Conservation (phyloP, 2,888 invertebrate genomes). For the Yponomeuta evonymella region DNA sequence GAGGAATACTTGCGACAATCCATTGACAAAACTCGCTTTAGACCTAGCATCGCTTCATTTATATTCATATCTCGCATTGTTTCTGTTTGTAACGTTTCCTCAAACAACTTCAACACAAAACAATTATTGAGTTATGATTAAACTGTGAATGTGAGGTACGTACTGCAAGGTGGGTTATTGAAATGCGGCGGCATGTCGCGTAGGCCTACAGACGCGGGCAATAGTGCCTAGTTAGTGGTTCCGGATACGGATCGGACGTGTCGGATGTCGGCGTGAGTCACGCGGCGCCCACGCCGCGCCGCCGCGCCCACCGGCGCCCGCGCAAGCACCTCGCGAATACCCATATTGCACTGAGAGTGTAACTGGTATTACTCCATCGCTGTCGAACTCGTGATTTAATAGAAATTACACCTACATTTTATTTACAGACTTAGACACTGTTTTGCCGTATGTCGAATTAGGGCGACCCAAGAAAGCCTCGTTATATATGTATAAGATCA, state of each 20-base stretch:
- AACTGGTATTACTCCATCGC: constrained; percentile 7
- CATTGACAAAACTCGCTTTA: no score
- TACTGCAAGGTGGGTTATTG: constrained; percentile 40
- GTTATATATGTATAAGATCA: background rate
- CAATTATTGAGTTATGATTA: constrained; percentile 13
- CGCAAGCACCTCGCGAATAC: constrained; percentile 23
- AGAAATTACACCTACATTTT: background rate
- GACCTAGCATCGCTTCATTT: no score
- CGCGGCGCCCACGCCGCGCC: constrained; percentile 58
- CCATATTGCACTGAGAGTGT: constrained; percentile 1
- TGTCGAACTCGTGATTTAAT: constrained; percentile 3
- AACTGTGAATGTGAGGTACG: constrained; percentile 26
- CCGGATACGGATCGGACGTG: constrained; percentile 76
- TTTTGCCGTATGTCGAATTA: background rate
- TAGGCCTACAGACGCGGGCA: constrained; percentile 54
- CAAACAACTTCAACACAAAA: constrained; percentile 5
- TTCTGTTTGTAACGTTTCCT: constrained; percentile 1
- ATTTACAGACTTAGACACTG: background rate
- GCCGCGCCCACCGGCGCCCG: constrained; percentile 23
- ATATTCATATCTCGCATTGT: background rate
- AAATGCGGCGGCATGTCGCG: constrained; percentile 49
- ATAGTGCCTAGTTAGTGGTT: constrained; percentile 70
- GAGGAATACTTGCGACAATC: no score
- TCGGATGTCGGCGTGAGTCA: constrained; percentile 77
- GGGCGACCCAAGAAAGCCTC: background rate